These are phyloP conservation scores for Pontoporia blainvillei DNA, from an alignment of 2,113 vertebrate species.

Conservation along the genomic window DNA sequence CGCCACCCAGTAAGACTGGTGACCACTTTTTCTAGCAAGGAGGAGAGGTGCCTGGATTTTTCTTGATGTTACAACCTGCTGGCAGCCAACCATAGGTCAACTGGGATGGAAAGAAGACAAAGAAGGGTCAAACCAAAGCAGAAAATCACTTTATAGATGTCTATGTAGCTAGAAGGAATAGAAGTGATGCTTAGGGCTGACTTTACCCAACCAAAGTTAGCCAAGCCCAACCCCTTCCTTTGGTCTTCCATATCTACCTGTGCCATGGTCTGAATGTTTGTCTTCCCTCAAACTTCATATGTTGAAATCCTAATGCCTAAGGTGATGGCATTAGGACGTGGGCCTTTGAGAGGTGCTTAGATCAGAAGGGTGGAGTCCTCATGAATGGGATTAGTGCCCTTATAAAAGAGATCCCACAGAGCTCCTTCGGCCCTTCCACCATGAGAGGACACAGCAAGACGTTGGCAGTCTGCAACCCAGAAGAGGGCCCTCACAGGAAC, in stretches of 20 bases:
- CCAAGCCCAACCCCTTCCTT: background rate
- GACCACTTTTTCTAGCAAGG: background rate
- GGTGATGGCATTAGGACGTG: background rate
- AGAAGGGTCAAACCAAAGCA: background rate
- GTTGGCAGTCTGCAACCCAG: background rate
- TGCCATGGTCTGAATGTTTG: background rate
- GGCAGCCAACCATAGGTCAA: background rate
- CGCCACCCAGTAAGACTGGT: background rate
- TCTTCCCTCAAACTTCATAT: background rate
- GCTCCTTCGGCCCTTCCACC: background rate
- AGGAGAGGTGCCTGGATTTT: background rate
- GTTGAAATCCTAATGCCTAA: background rate
- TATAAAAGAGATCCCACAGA: background rate
- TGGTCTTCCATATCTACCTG: background rate
- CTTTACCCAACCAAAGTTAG: background rate
- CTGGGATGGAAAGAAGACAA: background rate
- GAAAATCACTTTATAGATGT: background rate
- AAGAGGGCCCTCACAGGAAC: background rate
- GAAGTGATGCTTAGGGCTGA: background rate
- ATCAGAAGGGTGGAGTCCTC: background rate
- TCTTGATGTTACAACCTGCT: background rate
- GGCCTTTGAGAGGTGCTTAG: background rate
- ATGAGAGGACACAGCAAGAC: background rate
- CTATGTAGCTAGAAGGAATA: background rate
- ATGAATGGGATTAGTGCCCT: background rate